A percentile compares a stretch with the other conserved stretches of the same genome.
phyloP scores from a whole-genome alignment of 2,888 invertebrate genomes.

The Morpho achilles region DNA sequence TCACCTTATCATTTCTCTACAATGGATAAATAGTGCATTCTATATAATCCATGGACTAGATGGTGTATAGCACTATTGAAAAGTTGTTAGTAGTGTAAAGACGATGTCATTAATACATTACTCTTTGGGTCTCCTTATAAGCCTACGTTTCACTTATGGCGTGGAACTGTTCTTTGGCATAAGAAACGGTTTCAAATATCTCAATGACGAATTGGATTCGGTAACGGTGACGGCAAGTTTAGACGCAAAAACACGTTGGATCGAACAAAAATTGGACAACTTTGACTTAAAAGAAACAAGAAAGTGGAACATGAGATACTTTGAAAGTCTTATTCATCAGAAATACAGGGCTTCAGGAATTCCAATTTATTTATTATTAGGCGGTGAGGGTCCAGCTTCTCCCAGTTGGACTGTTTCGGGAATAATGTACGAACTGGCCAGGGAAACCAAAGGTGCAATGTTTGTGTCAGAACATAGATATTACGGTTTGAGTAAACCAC shows the following conservation, averaged over 20 bases:
- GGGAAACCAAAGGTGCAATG: conserved; percentile 63
- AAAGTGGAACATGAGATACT: conserved; percentile 61
- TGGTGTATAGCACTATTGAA: neutral
- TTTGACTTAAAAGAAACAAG: conserved; percentile 46
- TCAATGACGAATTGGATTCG: conserved; percentile 39
- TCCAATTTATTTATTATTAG: conserved; percentile 56
- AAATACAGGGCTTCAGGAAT: conserved; percentile 36
- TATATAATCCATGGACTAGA: neutral
- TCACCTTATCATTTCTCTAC: conserved; percentile 6
- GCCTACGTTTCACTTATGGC: conserved; percentile 30
- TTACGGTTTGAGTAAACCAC: conserved; percentile 61
- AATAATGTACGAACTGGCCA: conserved; percentile 53
- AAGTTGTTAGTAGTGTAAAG: neutral
- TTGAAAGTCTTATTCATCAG: conserved; percentile 52
- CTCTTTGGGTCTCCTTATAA: conserved; percentile 7
- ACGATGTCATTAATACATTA: conserved; percentile 15
- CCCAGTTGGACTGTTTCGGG: conserved; percentile 49
- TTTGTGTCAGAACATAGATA: conserved; percentile 61
- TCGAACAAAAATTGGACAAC: conserved; percentile 58
- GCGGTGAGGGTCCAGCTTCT: conserved; percentile 52
- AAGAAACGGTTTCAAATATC: conserved; percentile 36
- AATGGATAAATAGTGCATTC: conserved; percentile 9
- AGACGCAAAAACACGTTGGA: conserved; percentile 42
- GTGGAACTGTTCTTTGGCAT: conserved; percentile 36
- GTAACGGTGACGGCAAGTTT: conserved; percentile 28